Conservation (phyloP, 2,797 vertebrate genomes). For the Sebastes oblongus region DNA sequence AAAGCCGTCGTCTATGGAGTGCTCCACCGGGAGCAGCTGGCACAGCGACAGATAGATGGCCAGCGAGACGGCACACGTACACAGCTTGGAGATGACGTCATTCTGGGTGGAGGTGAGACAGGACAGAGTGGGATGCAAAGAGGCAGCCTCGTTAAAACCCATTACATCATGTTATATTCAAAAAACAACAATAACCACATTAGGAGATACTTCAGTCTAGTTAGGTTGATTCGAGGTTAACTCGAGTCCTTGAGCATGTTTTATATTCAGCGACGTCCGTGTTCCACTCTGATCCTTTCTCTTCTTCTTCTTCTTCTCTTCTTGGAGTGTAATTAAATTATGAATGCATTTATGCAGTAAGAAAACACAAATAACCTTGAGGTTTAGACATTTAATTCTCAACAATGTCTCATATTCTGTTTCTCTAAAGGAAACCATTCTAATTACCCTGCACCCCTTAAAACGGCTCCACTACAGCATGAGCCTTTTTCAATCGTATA, state of each 20-base stretch:
- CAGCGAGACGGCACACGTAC: constrained; percentile 90
- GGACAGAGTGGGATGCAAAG: neutral
- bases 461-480: neutral
- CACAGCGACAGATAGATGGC: constrained; percentile 90
- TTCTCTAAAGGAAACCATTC: constrained; percentile 6
- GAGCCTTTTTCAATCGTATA: neutral
- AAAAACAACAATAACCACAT: neutral
- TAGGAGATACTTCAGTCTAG: neutral
- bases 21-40: constrained; percentile 88
- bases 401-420: neutral
- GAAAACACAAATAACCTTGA: constrained; percentile 38
- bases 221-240: constrained; percentile 1
- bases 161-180: neutral
- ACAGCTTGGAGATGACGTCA: constrained; percentile 90
- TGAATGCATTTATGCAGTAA: constrained; percentile 21
- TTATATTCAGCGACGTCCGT: constrained; percentile 20
- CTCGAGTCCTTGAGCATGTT: constrained; percentile 14
- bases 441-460: neutral
- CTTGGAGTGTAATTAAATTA: constrained; percentile 31
- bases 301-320: neutral
- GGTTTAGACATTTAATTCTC: constrained; percentile 17
- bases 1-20: constrained; percentile 87
- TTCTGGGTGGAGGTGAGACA: constrained; percentile 74
- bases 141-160: neutral
- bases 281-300: constrained; percentile 4